Evolutionary conservation across 2,113 vertebrate genomes (phyloP), one percentile per base, ranked within the genome.

Genomic region (Euleptes europaea): DNA sequence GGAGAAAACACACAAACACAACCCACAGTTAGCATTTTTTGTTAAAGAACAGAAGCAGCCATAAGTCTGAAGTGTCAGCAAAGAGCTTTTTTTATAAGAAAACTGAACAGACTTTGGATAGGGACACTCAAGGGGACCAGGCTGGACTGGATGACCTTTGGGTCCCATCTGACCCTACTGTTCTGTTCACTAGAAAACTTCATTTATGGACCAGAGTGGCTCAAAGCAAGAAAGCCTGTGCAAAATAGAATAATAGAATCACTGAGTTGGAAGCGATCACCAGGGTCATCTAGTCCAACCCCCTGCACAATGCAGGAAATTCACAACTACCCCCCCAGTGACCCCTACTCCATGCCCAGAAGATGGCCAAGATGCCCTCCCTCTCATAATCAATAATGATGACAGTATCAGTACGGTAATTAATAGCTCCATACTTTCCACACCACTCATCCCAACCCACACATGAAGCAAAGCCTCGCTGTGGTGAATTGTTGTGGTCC

Each of bases 401-500:
- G n/a, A n/a, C n/a, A n/a, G n/a, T n/a, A n/a, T n/a, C n/a, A n/a
- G n/a, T n/a, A n/a, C 69, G 65, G 5, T 35, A 5, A 1, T 5
- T 10, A 74, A 80, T 78, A 69, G 19, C 67, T 14, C 0, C 26
- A 49, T 81, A 78, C 44, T 51, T 28, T 40, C 73, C 70, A 82
- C 57, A 33, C 80, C 70, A 67, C 70, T 73, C n/a, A 74, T 80
- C 87, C 66, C 66, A 69, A 15, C 21, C 57, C 57, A 67, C 65
- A n/a, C 31, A 40, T 6, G 19, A 85, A 91, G 84, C 78, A 88
- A 82, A 77, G 9, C 81, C 84, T 54, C 28, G 87, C 77, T 83
- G 44, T n/a, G 44, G 88, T 77, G 88, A 83, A 67, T 2, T 33
- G 11, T 66, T 26, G 80, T 33, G 81, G 74, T n/a, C 1, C 63